Evolutionary conservation across 2,113 vertebrate species (phyloP), one percentile per base, ranked within the genome.

Genomic region (Callochromis pleurospilus): DNA sequence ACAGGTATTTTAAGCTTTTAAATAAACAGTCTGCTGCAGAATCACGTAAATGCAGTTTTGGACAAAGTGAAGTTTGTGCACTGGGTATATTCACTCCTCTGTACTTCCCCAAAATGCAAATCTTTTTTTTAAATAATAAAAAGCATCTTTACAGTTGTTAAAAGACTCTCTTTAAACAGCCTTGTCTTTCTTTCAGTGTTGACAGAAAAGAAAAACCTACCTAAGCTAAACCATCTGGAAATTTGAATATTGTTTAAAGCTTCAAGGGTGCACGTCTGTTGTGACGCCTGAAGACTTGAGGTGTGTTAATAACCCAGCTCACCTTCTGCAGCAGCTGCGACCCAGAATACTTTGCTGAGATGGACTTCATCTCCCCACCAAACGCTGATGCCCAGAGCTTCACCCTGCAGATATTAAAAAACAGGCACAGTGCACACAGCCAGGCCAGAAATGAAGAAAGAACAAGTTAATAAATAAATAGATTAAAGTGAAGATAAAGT

Each of bases 381-480:
- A 99, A 99, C 4, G 98, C 98, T 45, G 99, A 99, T 96, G 99
- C 98, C 99, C 99, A 99, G 40, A 99, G 98, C 97, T 99, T 99
- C 91, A 99, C 98, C 84, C 98, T 99, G 95, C 79, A 88, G 53
- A 40, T 24, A 55, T 53, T 40, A 87, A 21, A 80, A 75, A 17
- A 49, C 7, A 49, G 24, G 42, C 15, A 75, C 15, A 58, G 55
- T 8, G 79, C 5, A 60, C 13, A n/a, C 9, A 53, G 45, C 6
- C 17, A 9, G 6, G 55, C 12, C 55, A 53, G 73, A 51, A 79
- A 42, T 58, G n/a, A 0, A 10, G 13, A 0, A 11, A 31, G 6
- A 33, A 11, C 1, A 29, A 42, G 6, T 56, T 60, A 75, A 75
- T 75, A 29, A 31, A 75, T 19, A 49, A 47, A 75, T 5, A 47